Base-by-base conservation (phyloP, 2,797 vertebrate genomes). In the Coluber constrictor region DNA sequence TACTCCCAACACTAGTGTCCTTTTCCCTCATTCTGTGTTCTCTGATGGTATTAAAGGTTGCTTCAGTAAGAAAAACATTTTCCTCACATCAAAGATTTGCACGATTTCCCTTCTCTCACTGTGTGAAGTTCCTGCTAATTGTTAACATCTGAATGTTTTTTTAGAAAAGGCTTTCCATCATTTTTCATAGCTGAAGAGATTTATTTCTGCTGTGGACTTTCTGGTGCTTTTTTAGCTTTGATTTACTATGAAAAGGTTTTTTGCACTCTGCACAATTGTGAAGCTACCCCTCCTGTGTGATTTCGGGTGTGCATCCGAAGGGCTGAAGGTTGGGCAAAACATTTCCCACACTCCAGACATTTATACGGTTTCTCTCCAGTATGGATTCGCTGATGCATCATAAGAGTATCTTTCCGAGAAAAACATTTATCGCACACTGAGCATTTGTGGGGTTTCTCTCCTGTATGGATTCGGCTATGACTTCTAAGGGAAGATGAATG, bases 401-500 rank as follows among this genome's bases (percentile, higher is more conserved):
- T 29, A n/a, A 66, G 63, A 66, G 12, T 5, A n/a, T 2, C 13
- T 66, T 66, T 66, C 12, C 0, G 63, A 5, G 63, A n/a, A 66
- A 66, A 66, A n/a, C 63, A n/a, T n/a, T 66, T n/a, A 5, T 15
- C 2, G 0, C 63, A 66, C 29, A 5, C 63, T 13, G 29, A 66
- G 63, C 63, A 66, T 66, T 66, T n/a, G 5, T 66, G 63, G 4
- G 29, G 5, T n/a, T 66, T 66, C 29, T 66, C 63, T n/a, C 63
- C 63, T 66, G 29, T 66, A n/a, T 66, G 63, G 63, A 66, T 66
- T 15, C 0, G 63, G 29, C 63, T 66, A 29, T 66, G 63, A 0
- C 0, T 15, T 70, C 29, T 32, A 0, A 70, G 2, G 29, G 13
- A 3, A 32, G 0, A 15, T 6, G 29, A n/a, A n/a, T 66, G 0